Base-by-base conservation (phyloP, 2,113 vertebrate species). In the Marmota monax region DNA sequence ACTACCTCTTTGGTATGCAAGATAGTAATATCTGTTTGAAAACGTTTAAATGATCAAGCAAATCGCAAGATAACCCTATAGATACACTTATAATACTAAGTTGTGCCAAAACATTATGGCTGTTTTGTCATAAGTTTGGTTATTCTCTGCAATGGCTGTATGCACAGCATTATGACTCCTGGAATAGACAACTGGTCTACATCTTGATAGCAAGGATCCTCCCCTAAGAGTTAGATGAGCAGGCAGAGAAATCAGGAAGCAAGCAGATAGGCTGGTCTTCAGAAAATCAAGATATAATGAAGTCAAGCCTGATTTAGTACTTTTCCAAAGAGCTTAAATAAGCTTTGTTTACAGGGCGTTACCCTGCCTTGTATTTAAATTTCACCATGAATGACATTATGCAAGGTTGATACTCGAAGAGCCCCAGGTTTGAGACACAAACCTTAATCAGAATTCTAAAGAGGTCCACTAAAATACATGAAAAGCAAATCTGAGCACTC, bases 101-200 rank as follows among this genome's bases (percentile, higher is more conserved):
- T 18, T 88, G 34, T 69, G 39, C 27, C 63, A 78, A 83, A 90
- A 90, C 17, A 53, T 16, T 14, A 90, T 22, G 25, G 77, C 16
- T 95, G 53, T 79, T 92, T 70, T 92, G 82, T 82, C 42, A 27
- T n/a, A 87, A 61, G 94, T 96, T 74, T 84, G 58, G 63, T 78
- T 88, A 25, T 32, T 84, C 67, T 77, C 45, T 14, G 14, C 37
- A 96, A 69, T 37, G 34, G 34, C 29, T 91, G 1, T 45, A 69
- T 16, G 73, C 1, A 86, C 67, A 37, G 4, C 89, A 27, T 29
- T 85, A 51, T 16, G 63, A 78, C 11, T 88, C 23, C 16, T 67
- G 4, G n/a, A 16, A 74, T 9, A 20, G 67, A 91, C 29, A 83
- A 73, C 34, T 42, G 17, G 53, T 61, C 61, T 53, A 37, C 5